Percentiles rank a stretch among this genome's conserved stretches.
These are phyloP conservation scores for Temnothorax curvispinosus DNA, from an alignment of 1,140 invertebrate species.

Conservation along the genomic window DNA sequence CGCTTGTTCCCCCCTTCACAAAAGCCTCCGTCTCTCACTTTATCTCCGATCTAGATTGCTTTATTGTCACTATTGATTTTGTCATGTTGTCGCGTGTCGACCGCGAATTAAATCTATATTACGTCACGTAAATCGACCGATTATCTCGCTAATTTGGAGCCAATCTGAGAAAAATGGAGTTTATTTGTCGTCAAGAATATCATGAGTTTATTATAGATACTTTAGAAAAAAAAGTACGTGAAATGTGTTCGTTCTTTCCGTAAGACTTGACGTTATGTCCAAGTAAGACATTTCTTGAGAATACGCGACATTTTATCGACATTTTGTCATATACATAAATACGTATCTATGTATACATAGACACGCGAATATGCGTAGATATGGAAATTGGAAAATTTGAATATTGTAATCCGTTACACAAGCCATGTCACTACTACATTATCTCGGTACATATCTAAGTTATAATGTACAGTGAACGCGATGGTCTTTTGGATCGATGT, in stretches of 20 bases:
- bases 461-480: not conserved
- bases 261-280: not conserved
- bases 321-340: not conserved
- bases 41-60: slow-evolving; percentile 27
- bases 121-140: slow-evolving; percentile 6
- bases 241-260: not conserved
- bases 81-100: not conserved
- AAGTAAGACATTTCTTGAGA: not conserved
- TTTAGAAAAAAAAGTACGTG: not conserved
- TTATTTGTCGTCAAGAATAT: not conserved
- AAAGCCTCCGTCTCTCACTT: not conserved
- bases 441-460: slow-evolving; percentile 30
- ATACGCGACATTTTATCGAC: not conserved
- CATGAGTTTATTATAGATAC: too few relatives aligned
- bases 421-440: slow-evolving; percentile 46
- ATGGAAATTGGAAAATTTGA: slow-evolving; percentile 73
- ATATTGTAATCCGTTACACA: slow-evolving; percentile 70
- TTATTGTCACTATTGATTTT: slow-evolving; percentile 48
- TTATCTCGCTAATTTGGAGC: not conserved
- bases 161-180: not conserved
- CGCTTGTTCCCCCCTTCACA: not conserved
- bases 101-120: slow-evolving; percentile 34
- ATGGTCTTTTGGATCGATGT: slow-evolving; percentile 14
- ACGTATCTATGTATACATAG: not conserved
- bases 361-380: slow-evolving; percentile 56